These are phyloP conservation scores for Bugula neritina DNA, from an alignment of 2,888 invertebrate species.

Conservation along the genomic window DNA sequence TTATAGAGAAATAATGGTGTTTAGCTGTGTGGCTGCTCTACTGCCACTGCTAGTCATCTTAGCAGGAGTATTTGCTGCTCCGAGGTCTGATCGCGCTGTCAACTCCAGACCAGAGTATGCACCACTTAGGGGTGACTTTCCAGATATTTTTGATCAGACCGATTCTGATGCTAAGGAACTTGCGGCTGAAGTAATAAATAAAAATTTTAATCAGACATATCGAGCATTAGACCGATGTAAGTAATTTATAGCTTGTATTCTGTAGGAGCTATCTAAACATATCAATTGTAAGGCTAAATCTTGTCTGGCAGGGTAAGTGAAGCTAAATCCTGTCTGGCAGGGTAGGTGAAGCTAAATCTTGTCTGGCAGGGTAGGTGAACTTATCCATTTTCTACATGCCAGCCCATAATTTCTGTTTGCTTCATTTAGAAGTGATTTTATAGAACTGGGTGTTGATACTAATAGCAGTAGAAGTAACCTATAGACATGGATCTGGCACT, in stretches of 20 bases:
- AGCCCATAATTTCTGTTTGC: no score
- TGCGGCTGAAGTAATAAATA: neutral
- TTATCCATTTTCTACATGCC: neutral
- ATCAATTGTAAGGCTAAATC: no score
- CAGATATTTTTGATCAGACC: neutral
- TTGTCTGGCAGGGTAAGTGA: neutral
- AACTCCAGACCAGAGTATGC: neutral
- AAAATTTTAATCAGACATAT: neutral
- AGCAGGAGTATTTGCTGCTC: neutral
- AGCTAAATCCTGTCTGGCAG: neutral
- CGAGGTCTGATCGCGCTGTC: neutral
- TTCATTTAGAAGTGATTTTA: no score
- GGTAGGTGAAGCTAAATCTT: neutral
- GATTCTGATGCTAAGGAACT: neutral
- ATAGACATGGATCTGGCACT: no score
- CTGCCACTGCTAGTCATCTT: neutral
- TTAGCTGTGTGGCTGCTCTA: neutral
- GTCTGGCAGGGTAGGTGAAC: neutral
- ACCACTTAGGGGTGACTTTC: constrained; percentile 4
- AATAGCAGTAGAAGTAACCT: no score
- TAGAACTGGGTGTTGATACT: no score
- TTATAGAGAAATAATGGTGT: neutral
- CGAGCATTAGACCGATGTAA: constrained; percentile 16
- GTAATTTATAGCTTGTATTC: neutral
- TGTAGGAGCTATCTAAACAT: no score